Percentiles rank a stretch among this genome's conserved stretches.
Evolutionary conservation across 1,140 invertebrate species (phyloP).

Genomic region (Phymastichus coffea): DNA sequence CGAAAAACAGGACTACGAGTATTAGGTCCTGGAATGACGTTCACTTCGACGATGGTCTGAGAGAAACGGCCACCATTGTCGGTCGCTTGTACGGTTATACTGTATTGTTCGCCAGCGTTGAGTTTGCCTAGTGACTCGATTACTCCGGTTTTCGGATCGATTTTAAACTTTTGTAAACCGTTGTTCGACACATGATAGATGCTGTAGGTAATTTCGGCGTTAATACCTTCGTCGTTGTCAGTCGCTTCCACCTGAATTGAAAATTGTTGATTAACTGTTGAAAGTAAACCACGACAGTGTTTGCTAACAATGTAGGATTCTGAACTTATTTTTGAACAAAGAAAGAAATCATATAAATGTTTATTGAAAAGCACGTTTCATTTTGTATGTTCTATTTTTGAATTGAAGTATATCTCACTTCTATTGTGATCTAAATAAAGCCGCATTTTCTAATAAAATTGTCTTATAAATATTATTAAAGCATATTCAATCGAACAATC

Average conservation of each 20-base stretch:
- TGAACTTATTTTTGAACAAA: too few relatives aligned
- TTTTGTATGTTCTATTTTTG: too few relatives aligned
- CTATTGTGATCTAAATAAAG: too few relatives aligned
- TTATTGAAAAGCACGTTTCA: too few relatives aligned
- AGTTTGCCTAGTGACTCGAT: slow-evolving; percentile 77
- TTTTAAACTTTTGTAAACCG: slow-evolving; percentile 80
- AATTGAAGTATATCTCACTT: too few relatives aligned
- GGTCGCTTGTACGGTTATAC: slow-evolving; percentile 80
- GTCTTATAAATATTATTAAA: too few relatives aligned
- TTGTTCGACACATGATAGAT: slow-evolving; percentile 90
- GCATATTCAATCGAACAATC: too few relatives aligned
- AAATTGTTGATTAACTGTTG: too few relatives aligned
- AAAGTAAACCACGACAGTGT: too few relatives aligned
- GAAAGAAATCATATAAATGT: too few relatives aligned
- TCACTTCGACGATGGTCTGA: slow-evolving; percentile 82
- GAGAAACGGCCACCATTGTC: slow-evolving; percentile 70
- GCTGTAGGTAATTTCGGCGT: slow-evolving; percentile 78
- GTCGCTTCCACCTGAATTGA: slow-evolving; percentile 67
- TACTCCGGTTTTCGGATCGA: slow-evolving; percentile 76
- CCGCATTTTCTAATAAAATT: too few relatives aligned
- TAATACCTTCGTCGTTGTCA: slow-evolving; percentile 83
- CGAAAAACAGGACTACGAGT: slow-evolving; percentile 80
- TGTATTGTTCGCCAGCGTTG: slow-evolving; percentile 84
- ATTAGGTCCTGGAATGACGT: slow-evolving; percentile 80
- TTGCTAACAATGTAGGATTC: too few relatives aligned